Percentiles rank a stretch among this genome's conserved stretches.
phyloP scores from a whole-genome alignment of 2,113 vertebrate species.

The Amazona guildingii region DNA sequence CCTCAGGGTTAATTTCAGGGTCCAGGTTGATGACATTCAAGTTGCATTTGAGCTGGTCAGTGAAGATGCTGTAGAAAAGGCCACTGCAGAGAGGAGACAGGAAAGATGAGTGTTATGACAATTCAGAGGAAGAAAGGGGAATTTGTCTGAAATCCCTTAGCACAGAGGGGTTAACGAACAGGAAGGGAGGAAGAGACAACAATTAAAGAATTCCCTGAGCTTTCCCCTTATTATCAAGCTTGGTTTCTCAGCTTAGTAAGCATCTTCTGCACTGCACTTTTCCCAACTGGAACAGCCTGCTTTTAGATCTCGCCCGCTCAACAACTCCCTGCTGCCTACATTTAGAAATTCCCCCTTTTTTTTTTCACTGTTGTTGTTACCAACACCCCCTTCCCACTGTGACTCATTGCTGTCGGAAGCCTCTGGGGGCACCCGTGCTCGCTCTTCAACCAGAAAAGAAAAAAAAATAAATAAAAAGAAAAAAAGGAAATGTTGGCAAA shows the following conservation, averaged over 20 bases:
- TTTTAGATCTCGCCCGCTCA: conserved; percentile 45
- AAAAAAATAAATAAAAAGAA: not conserved
- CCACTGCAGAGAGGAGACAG: conserved; percentile 78
- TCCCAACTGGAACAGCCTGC: conserved; percentile 56
- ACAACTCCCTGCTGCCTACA: conserved; percentile 5
- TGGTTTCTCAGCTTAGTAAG: conserved; percentile 59
- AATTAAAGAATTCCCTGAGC: conserved; percentile 51
- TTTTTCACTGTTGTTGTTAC: not conserved
- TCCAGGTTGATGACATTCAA: conserved; percentile 93
- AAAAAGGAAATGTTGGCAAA: not conserved
- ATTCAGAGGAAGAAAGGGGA: not conserved
- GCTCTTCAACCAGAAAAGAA: not conserved
- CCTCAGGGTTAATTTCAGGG: conserved; percentile 94
- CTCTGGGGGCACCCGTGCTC: not conserved
- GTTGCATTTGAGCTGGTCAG: conserved; percentile 96
- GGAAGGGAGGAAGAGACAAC: not conserved
- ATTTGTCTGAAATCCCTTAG: not conserved
- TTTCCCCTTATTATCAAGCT: conserved; percentile 54
- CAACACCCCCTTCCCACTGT: not conserved
- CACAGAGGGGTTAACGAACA: not conserved
- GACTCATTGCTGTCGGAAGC: conserved; percentile 31
- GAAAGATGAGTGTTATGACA: not conserved
- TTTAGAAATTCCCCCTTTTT: not conserved
- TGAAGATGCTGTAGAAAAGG: conserved; percentile 98
- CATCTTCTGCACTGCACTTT: conserved; percentile 6